Evolutionary conservation across 1,140 invertebrate genomes (phyloP).

Genomic region (Leptonema lineaticorne): DNA sequence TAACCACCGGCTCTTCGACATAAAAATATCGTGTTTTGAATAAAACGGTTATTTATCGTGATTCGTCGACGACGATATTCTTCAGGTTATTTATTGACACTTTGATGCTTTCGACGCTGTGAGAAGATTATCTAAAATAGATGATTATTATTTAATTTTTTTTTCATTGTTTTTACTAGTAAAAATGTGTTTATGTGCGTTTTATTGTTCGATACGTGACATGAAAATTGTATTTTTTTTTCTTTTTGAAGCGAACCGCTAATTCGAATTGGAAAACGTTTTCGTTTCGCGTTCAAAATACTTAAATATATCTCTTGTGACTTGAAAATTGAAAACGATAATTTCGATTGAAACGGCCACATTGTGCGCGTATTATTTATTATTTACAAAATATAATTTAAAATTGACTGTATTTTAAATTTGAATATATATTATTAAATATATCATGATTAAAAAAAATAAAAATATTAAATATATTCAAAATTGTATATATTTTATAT

Average conservation of each 20-base stretch:
- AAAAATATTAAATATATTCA: too few relatives aligned
- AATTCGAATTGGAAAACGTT: constrained; percentile 6
- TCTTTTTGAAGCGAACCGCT: neutral
- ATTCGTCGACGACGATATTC: constrained; percentile 22
- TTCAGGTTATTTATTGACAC: constrained; percentile 34
- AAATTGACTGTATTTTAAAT: too few relatives aligned
- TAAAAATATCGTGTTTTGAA: constrained; percentile 33
- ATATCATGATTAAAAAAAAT: too few relatives aligned
- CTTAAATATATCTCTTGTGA: too few relatives aligned
- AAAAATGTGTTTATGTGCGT: too few relatives aligned
- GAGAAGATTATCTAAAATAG: constrained; percentile 22
- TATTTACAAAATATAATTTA: too few relatives aligned
- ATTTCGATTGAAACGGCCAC: too few relatives aligned
- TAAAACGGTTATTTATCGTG: constrained; percentile 35
- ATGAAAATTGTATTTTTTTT: constrained; percentile 12
- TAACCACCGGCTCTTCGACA: constrained; percentile 1
- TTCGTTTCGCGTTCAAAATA: too few relatives aligned
- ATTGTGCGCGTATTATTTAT: too few relatives aligned
- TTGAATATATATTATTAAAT: too few relatives aligned
- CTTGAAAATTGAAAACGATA: too few relatives aligned
- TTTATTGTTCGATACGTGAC: constrained; percentile 16
- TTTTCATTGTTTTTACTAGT: neutral
- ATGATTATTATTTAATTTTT: constrained; percentile 5
- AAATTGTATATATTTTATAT: too few relatives aligned
- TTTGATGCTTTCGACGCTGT: constrained; percentile 30